Evolutionary conservation across 2,797 vertebrate genomes (phyloP).

Genomic region (Staurois parvus): DNA sequence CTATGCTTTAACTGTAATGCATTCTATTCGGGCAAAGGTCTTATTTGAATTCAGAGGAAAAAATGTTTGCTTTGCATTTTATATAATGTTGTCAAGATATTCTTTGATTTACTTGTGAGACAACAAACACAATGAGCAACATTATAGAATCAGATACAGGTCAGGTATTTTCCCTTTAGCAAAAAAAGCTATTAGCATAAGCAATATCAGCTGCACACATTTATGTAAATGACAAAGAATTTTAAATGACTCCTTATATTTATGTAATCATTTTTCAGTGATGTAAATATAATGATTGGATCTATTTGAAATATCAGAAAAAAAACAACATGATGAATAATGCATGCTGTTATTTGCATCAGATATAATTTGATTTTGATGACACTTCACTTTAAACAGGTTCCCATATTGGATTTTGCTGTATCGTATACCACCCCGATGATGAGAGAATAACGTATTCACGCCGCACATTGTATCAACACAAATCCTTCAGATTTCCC

Average conservation of each 20-base stretch:
- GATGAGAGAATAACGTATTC: conserved; percentile 11
- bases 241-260: conserved; percentile 7
- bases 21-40: too few species aligned
- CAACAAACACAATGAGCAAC: too few species aligned
- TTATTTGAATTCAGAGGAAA: too few species aligned
- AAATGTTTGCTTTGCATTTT: too few species aligned
- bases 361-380: conserved; percentile 19
- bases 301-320: not conserved
- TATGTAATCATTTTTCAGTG: not conserved
- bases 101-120: too few species aligned
- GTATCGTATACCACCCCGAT: not conserved
- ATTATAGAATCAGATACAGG: not conserved
- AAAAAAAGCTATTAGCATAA: not conserved
- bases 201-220: not conserved
- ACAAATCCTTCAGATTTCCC: conserved; percentile 22
- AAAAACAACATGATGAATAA: conserved; percentile 15
- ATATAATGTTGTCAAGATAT: too few species aligned
- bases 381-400: conserved; percentile 22
- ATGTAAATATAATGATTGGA: not conserved
- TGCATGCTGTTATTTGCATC: conserved; percentile 17
- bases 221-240: conserved; percentile 21
- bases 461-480: not conserved
- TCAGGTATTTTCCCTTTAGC: conserved; percentile 20
- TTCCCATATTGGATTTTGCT: conserved; percentile 12
- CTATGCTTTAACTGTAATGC: too few species aligned